Base-by-base conservation (phyloP, 2,113 vertebrate species). In the Stegostoma tigrinum region DNA sequence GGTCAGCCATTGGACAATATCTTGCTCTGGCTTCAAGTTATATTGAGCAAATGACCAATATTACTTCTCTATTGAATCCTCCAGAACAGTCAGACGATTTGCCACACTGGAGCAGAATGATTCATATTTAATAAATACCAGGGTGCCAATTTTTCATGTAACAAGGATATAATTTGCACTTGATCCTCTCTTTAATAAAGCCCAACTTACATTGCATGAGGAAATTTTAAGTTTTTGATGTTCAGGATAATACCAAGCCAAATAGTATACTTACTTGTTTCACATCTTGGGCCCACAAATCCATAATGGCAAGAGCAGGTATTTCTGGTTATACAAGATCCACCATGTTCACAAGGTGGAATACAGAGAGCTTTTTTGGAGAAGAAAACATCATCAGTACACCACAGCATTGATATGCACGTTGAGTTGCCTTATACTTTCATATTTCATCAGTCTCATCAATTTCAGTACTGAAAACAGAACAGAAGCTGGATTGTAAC, bases 261-360 rank as follows among this genome's bases (percentile, higher is more conserved):
- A 68, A 45, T 61, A 96, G 7, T 68, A 42, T 95, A 97, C 98
- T 98, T 97, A 97, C 97, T 97, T 86, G 97, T 98, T 95, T 98
- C 97, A 96, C 98, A 98, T 14, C 95, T 97, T 90, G 97, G 97
- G 23, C 98, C 98, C 0, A 98, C 97, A 23, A 97, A 98, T 2
- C 97, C 98, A 0, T 97, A 97, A 10, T 96, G 98, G 97, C 97
- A 98, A 17, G 98, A 98, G 42, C 98, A 98, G 0, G 96, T 97
- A 95, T 98, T 97, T 55, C 96, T 96, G 55, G 97, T 97, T 75
- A 97, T 96, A 19, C 98, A 98, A 21, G 96, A 96, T 42, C 98
- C 97, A 83, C 97, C 97, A 7, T 98, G 97, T 85, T 97, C 95
- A 96, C 98, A 98, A 0, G 97, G 96, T 0, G 42, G 95, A 90